phyloP scores from a whole-genome alignment of 2,888 invertebrate species.

The Prosopocoilus inquinatus region DNA sequence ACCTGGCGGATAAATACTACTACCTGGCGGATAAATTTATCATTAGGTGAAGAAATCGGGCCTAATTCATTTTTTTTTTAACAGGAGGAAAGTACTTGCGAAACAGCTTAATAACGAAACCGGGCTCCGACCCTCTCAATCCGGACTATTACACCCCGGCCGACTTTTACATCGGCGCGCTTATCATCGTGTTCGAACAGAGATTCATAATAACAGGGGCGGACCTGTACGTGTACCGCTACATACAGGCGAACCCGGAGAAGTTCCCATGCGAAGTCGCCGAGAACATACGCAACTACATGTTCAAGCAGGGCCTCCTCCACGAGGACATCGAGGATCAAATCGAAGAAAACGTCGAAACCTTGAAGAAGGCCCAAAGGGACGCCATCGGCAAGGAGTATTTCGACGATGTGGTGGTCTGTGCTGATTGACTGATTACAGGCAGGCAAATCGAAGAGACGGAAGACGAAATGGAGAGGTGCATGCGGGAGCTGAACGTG shows the following conservation, averaged over 20 bases:
- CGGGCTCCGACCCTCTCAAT: conserved; percentile 65
- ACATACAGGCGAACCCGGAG: conserved; percentile 68
- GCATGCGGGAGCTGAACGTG: conserved; percentile 36
- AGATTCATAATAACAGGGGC: conserved; percentile 75
- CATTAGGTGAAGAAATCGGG: conserved; percentile 1
- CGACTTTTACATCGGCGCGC: conserved; percentile 76
- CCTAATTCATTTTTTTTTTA: no score
- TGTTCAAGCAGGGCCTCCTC: conserved; percentile 63
- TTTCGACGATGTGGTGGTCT: not conserved
- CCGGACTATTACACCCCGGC: conserved; percentile 75
- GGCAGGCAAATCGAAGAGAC: conserved; percentile 31
- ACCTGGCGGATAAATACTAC: no score
- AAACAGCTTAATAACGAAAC: conserved; percentile 65
- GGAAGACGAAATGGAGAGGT: conserved; percentile 43
- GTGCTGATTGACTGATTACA: conserved; percentile 2
- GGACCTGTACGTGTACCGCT: conserved; percentile 75
- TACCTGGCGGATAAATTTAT: no score
- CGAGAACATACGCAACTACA: conserved; percentile 67
- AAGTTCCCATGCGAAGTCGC: conserved; percentile 68
- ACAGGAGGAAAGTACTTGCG: conserved; percentile 72
- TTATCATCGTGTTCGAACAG: conserved; percentile 70
- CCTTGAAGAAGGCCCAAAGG: conserved; percentile 39
- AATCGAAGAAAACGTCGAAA: conserved; percentile 40
- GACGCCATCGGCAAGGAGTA: conserved; percentile 32
- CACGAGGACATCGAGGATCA: conserved; percentile 56